These are phyloP conservation scores for Eurypyga helias DNA, from an alignment of 2,113 vertebrate species.

Conservation along the genomic window DNA sequence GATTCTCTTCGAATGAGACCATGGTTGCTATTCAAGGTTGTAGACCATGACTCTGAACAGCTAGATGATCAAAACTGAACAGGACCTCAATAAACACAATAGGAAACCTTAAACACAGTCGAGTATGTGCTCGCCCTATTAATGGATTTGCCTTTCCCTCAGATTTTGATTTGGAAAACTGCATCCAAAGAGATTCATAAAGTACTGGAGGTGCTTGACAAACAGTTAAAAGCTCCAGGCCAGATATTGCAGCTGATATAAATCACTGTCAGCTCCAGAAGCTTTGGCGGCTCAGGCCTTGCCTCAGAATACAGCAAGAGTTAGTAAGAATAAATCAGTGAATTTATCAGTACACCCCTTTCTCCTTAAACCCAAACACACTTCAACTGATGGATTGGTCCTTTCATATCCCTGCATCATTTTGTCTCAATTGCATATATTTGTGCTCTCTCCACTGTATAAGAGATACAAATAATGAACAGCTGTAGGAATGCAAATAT, in stretches of 20 bases:
- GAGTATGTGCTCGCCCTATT: neutral
- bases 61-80: neutral
- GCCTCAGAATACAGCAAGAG: neutral
- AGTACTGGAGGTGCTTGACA: conserved; percentile 51
- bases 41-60: neutral
- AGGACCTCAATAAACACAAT: neutral
- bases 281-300: neutral
- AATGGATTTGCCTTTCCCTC: neutral
- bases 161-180: conserved; percentile 41
- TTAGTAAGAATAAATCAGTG: conserved; percentile 38
- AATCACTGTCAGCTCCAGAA: conserved; percentile 35
- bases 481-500: conserved; percentile 52
- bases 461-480: conserved; percentile 50
- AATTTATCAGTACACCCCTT: neutral
- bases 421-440: conserved; percentile 46
- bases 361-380: conserved; percentile 63
- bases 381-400: conserved; percentile 63
- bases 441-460: conserved; percentile 23
- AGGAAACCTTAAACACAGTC: neutral
- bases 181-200: conserved; percentile 23
- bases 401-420: conserved; percentile 52
- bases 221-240: conserved; percentile 46
- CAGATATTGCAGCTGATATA: conserved; percentile 24
- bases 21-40: neutral
- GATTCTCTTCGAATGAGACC: neutral